phyloP scores from a whole-genome alignment of 2,113 vertebrate species.

The Myocastor coypus region DNA sequence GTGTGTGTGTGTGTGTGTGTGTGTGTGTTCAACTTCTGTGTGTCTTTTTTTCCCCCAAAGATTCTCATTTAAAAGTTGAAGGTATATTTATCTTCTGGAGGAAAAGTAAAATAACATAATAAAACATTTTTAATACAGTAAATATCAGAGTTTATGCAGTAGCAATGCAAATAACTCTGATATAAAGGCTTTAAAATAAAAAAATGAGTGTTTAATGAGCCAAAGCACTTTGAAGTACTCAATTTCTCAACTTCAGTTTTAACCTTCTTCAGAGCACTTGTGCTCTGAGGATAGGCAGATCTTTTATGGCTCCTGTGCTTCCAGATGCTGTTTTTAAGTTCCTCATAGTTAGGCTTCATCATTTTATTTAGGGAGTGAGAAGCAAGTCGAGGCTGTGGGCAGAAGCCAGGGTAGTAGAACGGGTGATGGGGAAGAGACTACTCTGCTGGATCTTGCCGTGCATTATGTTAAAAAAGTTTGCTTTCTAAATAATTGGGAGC shows the following conservation, averaged over 20 bases:
- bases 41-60: not conserved
- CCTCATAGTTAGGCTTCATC: not conserved
- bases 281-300: not conserved
- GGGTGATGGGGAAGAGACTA: not conserved
- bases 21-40: too few species aligned
- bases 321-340: not conserved
- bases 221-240: conserved; percentile 61
- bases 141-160: conserved; percentile 69
- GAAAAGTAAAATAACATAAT: conserved; percentile 64
- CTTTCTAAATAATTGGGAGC: not conserved
- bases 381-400: not conserved
- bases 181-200: conserved; percentile 67
- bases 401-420: not conserved
- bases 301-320: not conserved
- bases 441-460: not conserved
- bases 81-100: conserved; percentile 55
- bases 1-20: not conserved
- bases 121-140: conserved; percentile 69
- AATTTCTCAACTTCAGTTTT: conserved; percentile 70
- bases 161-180: conserved; percentile 74
- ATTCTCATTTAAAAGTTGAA: conserved; percentile 63
- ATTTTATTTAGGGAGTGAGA: conserved; percentile 26
- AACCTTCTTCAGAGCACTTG: conserved; percentile 56
- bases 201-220: conserved; percentile 67
- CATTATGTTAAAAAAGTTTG: not conserved